Conservation (phyloP, 2,888 invertebrate species). For the Sussaba pulchella region DNA sequence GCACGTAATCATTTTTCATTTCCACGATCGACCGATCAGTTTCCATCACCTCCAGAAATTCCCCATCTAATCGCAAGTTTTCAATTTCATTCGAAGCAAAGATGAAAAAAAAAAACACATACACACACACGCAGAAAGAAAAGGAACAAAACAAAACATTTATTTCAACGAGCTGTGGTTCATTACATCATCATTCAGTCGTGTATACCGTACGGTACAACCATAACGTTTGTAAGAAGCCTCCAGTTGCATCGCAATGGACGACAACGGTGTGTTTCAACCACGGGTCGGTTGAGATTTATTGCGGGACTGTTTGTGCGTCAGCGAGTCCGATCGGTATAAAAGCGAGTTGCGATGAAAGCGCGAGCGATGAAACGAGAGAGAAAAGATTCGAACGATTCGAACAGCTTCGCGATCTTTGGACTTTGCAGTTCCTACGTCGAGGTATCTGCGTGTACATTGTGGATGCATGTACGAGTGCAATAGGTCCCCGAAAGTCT, state of each 20-base stretch:
- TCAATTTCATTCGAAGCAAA: no score
- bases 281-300: conserved; percentile 54
- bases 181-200: conserved; percentile 56
- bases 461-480: conserved; percentile 39
- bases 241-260: conserved; percentile 35
- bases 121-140: no score
- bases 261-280: conserved; percentile 43
- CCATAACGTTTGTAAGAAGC: conserved; percentile 42
- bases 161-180: conserved; percentile 36
- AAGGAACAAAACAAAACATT: no score
- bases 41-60: neutral
- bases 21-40: no score
- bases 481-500: conserved; percentile 37
- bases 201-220: conserved; percentile 33
- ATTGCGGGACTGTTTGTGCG: conserved; percentile 54
- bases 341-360: conserved; percentile 12
- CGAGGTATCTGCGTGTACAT: conserved; percentile 32
- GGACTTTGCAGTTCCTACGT: conserved; percentile 56
- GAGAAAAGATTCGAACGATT: conserved; percentile 12
- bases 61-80: neutral
- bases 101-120: no score
- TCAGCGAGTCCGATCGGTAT: conserved; percentile 58
- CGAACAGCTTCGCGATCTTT: conserved; percentile 59
- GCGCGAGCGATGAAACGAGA: conserved; percentile 19
- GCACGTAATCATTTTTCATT: no score